phyloP scores from a whole-genome alignment of 2,113 vertebrate species.

The Catharus fuscescens region DNA sequence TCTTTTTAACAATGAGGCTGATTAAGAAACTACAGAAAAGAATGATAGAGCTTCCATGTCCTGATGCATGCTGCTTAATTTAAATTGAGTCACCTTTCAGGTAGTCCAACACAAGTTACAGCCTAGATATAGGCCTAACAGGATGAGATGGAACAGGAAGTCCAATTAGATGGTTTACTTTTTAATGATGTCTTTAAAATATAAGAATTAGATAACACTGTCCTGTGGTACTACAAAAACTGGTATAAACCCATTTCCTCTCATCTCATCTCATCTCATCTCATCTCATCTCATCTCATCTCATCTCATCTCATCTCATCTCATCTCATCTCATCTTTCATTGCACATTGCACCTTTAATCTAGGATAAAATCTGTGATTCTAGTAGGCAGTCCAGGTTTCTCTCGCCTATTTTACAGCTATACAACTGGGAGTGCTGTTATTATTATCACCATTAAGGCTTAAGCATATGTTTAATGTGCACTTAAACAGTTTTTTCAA shows the following conservation, averaged over 20 bases:
- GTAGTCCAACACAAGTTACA: not conserved
- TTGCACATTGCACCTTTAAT: not conserved
- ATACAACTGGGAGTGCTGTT: not conserved
- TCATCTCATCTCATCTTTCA: not conserved
- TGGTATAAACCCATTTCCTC: not conserved
- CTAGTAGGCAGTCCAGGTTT: not conserved
- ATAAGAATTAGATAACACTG: not conserved
- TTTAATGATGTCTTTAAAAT: not conserved
- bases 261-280: not conserved
- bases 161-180: not conserved
- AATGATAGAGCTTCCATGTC: conserved; percentile 12
- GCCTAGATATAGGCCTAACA: not conserved
- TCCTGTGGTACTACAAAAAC: not conserved
- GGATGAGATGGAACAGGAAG: not conserved
- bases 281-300: not conserved
- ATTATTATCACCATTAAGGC: conserved; percentile 15
- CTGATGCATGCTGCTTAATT: not conserved
- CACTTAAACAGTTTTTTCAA: conserved; percentile 30
- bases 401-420: not conserved
- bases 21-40: conserved; percentile 21
- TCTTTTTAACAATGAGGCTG: conserved; percentile 6
- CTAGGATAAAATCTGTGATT: not conserved
- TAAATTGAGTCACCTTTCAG: conserved; percentile 22
- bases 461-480: conserved; percentile 32
- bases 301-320: not conserved